A percentile compares a stretch with the other conserved stretches of the same genome.
Evolutionary conservation across 2,113 vertebrate genomes (phyloP).

Genomic region (Callionymus lyra): DNA sequence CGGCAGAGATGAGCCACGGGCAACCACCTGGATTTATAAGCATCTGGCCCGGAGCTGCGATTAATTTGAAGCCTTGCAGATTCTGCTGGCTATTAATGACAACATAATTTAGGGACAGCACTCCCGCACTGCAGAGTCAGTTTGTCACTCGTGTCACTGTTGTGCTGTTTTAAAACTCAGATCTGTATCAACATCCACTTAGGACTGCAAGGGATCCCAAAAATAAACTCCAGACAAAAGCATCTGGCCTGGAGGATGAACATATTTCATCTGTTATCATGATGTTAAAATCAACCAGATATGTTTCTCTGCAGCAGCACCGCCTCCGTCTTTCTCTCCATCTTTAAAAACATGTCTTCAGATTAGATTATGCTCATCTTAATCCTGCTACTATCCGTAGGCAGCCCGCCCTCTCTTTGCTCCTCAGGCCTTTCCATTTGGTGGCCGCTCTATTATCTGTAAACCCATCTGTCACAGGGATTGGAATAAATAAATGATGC

Average conservation of each 20-base stretch:
- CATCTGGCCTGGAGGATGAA: slow-evolving; percentile 27
- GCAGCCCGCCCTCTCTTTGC: slow-evolving; percentile 12
- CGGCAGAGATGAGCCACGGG: slow-evolving; percentile 18
- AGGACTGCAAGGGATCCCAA: slow-evolving; percentile 9
- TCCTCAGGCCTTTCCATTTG: slow-evolving; percentile 30
- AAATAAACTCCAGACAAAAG: slow-evolving; percentile 19
- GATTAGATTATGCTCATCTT: slow-evolving; percentile 44
- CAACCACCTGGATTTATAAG: slow-evolving; percentile 38
- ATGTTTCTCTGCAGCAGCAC: background rate
- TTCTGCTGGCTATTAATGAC: slow-evolving; percentile 23
- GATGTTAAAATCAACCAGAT: background rate
- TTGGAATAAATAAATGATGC: slow-evolving; percentile 47
- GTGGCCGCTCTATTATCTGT: slow-evolving; percentile 38
- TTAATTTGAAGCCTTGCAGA: slow-evolving; percentile 43
- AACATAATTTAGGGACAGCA: slow-evolving; percentile 16
- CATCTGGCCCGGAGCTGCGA: slow-evolving; percentile 27
- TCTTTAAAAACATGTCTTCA: slow-evolving; percentile 31
- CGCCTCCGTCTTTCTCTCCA: background rate
- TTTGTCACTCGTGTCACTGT: background rate
- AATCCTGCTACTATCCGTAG: slow-evolving; percentile 37
- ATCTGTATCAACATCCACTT: no score
- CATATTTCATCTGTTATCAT: slow-evolving; percentile 20
- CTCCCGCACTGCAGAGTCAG: slow-evolving; percentile 3
- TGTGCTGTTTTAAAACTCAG: no score
- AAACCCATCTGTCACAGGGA: slow-evolving; percentile 55